Evolutionary conservation across 2,888 invertebrate species (phyloP).

Genomic region (Acheta domesticus): DNA sequence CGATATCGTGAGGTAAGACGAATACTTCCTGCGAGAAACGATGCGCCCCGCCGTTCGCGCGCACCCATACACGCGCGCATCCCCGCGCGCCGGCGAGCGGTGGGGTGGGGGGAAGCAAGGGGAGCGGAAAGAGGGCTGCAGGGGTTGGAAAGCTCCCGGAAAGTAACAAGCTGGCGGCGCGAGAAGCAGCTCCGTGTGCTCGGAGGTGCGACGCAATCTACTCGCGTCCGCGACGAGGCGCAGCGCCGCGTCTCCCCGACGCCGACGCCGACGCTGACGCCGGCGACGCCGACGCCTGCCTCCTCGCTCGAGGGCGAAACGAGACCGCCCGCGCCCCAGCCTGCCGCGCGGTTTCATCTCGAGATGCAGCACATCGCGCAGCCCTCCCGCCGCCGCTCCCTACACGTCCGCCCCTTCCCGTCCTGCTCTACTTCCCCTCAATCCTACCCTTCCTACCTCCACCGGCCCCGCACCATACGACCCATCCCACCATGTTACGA

Average conservation of each 20-base stretch:
- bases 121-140: no score
- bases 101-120: no score
- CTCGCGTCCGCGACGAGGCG: not conserved
- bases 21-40: no score
- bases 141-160: not conserved
- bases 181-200: not conserved
- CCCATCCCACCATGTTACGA: no score
- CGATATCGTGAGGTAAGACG: no score
- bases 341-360: not conserved
- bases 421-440: rapidly evolving
- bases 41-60: no score
- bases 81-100: no score
- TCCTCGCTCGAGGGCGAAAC: not conserved
- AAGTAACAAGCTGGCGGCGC: not conserved
- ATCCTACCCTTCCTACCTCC: not conserved
- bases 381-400: not conserved
- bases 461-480: not conserved
- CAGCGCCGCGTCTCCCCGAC: no score
- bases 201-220: constrained; percentile 18
- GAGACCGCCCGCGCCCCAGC: not conserved
- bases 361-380: not conserved
- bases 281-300: not conserved
- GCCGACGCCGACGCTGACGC: no score
- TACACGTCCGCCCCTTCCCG: not conserved
- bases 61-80: no score